A percentile compares a stretch with the other conserved stretches of the same genome.
phyloP scores from a whole-genome alignment of 2,888 invertebrate species.

The Aphidoletes aphidimyza region DNA sequence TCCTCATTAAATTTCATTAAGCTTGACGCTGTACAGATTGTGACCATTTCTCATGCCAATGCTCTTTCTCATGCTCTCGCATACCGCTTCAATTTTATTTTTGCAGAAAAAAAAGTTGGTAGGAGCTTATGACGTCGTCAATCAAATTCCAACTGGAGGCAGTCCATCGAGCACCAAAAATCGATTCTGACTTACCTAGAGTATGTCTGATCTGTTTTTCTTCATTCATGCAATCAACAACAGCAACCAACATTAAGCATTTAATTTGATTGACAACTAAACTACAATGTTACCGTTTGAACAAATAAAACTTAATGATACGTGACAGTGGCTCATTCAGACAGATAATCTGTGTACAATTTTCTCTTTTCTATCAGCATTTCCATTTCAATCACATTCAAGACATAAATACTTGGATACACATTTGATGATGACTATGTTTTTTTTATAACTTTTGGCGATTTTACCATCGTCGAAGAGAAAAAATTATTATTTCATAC shows the following conservation, averaged over 20 bases:
- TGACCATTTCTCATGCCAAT: too few relatives aligned
- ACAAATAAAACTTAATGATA: not conserved
- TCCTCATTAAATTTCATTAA: not conserved
- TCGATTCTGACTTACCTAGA: not conserved
- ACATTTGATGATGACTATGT: not conserved
- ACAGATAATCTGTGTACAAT: not conserved
- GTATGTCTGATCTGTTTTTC: not conserved
- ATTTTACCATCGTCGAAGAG: not conserved
- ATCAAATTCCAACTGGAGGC: not conserved
- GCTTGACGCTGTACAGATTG: too few relatives aligned
- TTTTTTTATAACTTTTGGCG: slow-evolving; percentile 16
- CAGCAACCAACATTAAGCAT: not conserved
- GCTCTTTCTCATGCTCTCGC: too few relatives aligned
- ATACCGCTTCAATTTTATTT: not conserved
- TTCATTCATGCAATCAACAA: too few relatives aligned
- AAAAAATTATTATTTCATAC: too few relatives aligned
- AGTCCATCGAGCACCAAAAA: too few relatives aligned
- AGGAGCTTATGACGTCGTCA: not conserved
- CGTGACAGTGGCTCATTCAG: not conserved
- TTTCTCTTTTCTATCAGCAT: not conserved
- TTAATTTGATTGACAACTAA: not conserved
- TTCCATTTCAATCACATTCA: too few relatives aligned
- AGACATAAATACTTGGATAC: not conserved
- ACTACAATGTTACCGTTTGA: slow-evolving; percentile 1
- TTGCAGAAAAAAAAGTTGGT: too few relatives aligned